phyloP scores from a whole-genome alignment of 2,888 invertebrate genomes.

The Phortica magna region DNA sequence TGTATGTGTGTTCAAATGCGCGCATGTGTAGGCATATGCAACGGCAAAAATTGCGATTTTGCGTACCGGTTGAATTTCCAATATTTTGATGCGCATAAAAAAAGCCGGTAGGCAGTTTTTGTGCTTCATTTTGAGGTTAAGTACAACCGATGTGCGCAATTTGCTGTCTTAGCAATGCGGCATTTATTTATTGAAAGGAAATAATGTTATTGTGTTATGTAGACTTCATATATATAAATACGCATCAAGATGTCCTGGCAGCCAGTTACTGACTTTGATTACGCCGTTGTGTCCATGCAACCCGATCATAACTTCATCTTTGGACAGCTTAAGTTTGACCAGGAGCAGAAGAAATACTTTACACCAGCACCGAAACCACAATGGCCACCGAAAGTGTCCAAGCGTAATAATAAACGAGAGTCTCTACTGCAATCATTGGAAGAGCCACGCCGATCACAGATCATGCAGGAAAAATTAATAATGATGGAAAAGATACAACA shows the following conservation, averaged over 20 bases:
- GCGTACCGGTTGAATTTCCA: slow-evolving; percentile 17
- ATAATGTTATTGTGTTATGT: not conserved
- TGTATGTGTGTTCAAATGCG: slow-evolving; percentile 5
- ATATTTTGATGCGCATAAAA: not conserved
- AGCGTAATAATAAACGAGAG: too few species aligned
- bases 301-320: slow-evolving; percentile 67
- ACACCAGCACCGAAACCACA: not conserved
- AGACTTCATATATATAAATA: not conserved
- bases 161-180: not conserved
- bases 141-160: not conserved
- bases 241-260: slow-evolving; percentile 65
- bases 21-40: not conserved
- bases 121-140: slow-evolving; percentile 13
- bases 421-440: not conserved
- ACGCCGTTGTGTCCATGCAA: slow-evolving; percentile 71
- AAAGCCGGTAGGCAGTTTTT: slow-evolving; percentile 4
- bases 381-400: not conserved
- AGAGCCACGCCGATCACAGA: not conserved
- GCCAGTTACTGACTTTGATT: slow-evolving; percentile 69
- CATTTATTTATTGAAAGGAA: not conserved
- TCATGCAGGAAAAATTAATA: slow-evolving; percentile 44
- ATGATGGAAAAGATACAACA: slow-evolving; percentile 68
- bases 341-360: slow-evolving; percentile 16
- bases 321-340: slow-evolving; percentile 62
- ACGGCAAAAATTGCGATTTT: not conserved